These are phyloP conservation scores for Brachypalpus laphriformis DNA, from an alignment of 2,888 invertebrate species.

Conservation along the genomic window DNA sequence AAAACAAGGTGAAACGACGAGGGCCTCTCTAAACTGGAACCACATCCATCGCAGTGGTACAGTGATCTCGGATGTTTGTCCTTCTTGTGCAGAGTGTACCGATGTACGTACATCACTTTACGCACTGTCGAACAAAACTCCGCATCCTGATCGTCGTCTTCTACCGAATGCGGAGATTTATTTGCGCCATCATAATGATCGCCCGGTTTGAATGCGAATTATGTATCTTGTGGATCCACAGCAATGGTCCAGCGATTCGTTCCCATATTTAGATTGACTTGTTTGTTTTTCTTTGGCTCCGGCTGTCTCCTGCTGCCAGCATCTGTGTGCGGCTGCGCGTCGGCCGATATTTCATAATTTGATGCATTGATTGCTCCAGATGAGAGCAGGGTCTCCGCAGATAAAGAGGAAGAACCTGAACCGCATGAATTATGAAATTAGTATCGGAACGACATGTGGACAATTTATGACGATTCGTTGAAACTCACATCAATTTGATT, in stretches of 20 bases:
- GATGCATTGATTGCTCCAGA: slow-evolving; percentile 59
- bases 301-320: slow-evolving; percentile 37
- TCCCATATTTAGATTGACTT: slow-evolving; percentile 71
- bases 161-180: slow-evolving; percentile 55
- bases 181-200: slow-evolving; percentile 68
- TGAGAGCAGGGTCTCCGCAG: not conserved
- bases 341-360: slow-evolving; percentile 58
- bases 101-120: slow-evolving; percentile 65
- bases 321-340: slow-evolving; percentile 28
- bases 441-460: slow-evolving; percentile 54
- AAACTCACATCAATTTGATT: slow-evolving; percentile 42
- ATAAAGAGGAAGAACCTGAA: not conserved
- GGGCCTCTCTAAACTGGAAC: slow-evolving; percentile 45
- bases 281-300: slow-evolving; percentile 57
- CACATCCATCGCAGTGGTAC: slow-evolving; percentile 39
- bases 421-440: slow-evolving; percentile 57
- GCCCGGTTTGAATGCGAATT: slow-evolving; percentile 61
- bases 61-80: slow-evolving; percentile 29
- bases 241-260: slow-evolving; percentile 16
- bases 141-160: slow-evolving; percentile 39
- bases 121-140: slow-evolving; percentile 63
- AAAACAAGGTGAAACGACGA: slow-evolving; percentile 66
- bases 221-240: slow-evolving; percentile 1
- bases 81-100: not conserved
- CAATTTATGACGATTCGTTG: slow-evolving; percentile 54